Base-by-base conservation (phyloP, 2,888 invertebrate species). In the Pardosa pseudoannulata region DNA sequence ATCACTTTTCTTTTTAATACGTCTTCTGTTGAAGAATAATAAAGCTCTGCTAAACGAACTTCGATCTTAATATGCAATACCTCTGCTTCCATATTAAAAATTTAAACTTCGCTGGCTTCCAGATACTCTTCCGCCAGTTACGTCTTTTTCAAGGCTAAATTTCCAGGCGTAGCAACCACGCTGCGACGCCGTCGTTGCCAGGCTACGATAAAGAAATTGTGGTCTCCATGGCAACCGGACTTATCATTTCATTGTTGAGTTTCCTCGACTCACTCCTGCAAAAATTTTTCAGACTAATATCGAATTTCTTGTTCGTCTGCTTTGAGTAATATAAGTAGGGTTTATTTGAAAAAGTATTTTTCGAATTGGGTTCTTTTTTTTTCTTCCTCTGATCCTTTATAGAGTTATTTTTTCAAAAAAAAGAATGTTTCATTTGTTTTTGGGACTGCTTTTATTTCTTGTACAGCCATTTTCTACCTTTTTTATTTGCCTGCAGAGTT, bases 311-410 rank as follows among this genome's bases (percentile, higher is more conserved):
- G 5, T 56, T 23, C 3, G 5, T 2, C 23, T 56, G 23, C 56
- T 56, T 56, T n/a, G 5, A 23, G 16, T 3, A 23, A 56, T 16
- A 11, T 23, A 6, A 23, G 5, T n/a, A 56, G 36, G 9, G 36
- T 36, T 9, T 56, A 16, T n/a, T n/a, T 23, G 56, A 56, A 56
- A 56, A 56, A 56, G 56, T 56, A 23, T 56, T 56, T 56, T 23
- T 0, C 36, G 9, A 36, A 9, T 23, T 56, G n/a, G n/a, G 3
- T 16, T 16, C 9, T 16, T 46, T 16, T 46, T 16, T 46, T 16
- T 46, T 46, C 46, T 6, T 7, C 16, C 2, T 13, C 16, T 13
- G n/a, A n/a, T n/a, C n/a, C n/a, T n/a, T n/a, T n/a, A n/a, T n/a
- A n/a, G n/a, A n/a, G n/a, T n/a, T n/a, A n/a, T n/a, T n/a, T n/a